Percentiles rank a stretch among this genome's conserved stretches.
phyloP scores from a whole-genome alignment of 1,140 invertebrate species.

The Armadillidium nasatum region DNA sequence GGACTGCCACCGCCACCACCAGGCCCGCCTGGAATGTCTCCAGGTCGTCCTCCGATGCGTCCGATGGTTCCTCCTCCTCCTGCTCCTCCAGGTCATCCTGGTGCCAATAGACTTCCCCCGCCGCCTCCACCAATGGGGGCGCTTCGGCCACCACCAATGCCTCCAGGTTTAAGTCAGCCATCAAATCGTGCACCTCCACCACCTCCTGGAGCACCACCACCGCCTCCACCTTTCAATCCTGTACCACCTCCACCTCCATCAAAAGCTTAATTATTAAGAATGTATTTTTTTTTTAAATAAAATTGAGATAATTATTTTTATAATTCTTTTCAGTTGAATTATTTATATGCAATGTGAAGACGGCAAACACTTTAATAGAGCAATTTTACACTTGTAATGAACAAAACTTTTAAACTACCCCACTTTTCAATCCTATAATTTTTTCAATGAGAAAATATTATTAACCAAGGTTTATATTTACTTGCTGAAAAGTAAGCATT shows the following conservation, averaged over 20 bases:
- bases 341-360: too few species aligned
- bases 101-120: conserved; percentile 31
- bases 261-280: background rate
- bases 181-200: conserved; percentile 54
- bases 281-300: background rate
- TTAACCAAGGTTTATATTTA: too few species aligned
- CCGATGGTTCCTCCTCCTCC: conserved; percentile 31
- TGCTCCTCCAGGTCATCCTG: conserved; percentile 18
- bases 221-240: conserved; percentile 64
- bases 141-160: conserved; percentile 44
- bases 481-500: too few species aligned
- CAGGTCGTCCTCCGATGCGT: conserved; percentile 22
- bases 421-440: too few species aligned
- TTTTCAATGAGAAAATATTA: too few species aligned
- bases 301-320: background rate
- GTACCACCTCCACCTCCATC: conserved; percentile 62
- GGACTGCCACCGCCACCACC: conserved; percentile 37
- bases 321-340: background rate
- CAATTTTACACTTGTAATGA: too few species aligned
- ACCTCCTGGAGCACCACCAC: conserved; percentile 54
- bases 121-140: conserved; percentile 36
- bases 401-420: too few species aligned
- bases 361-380: too few species aligned
- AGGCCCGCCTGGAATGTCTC: conserved; percentile 26
- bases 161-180: conserved; percentile 58